These are phyloP conservation scores for Mastacembelus armatus DNA, from an alignment of 2,797 vertebrate genomes.

Conservation along the genomic window DNA sequence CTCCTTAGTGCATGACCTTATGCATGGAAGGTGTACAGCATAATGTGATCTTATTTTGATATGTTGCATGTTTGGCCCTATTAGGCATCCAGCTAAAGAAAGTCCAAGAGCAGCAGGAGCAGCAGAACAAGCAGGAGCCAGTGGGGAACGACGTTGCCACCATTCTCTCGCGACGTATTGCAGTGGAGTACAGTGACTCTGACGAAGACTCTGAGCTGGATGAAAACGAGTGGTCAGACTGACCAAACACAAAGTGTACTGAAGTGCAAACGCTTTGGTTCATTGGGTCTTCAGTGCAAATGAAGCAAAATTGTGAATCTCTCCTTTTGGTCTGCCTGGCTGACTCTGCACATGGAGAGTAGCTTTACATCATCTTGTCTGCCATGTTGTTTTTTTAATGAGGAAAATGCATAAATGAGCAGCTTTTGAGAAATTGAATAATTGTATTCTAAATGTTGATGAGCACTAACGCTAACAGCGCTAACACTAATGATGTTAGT, in stretches of 20 bases:
- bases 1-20: background rate
- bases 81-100: constrained; percentile 96
- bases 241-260: constrained; percentile 39
- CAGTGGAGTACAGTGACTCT: constrained; percentile 95
- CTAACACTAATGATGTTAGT: no score
- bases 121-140: constrained; percentile 91
- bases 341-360: constrained; percentile 3
- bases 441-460: background rate
- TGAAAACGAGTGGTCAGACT: constrained; percentile 96
- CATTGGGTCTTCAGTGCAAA: background rate
- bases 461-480: no score
- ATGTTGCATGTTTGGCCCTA: constrained; percentile 16
- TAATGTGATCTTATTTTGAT: background rate
- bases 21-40: no score
- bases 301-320: background rate
- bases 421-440: background rate
- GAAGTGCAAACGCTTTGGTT: background rate
- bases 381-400: constrained; percentile 8
- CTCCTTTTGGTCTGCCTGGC: constrained; percentile 41
- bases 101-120: constrained; percentile 94
- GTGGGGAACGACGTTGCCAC: constrained; percentile 95
- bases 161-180: constrained; percentile 95
- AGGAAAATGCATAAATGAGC: background rate
- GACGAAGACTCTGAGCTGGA: constrained; percentile 96
- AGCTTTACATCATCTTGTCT: background rate